Evolutionary conservation across 2,797 vertebrate genomes (phyloP).

Genomic region (Oophaga sylvatica): DNA sequence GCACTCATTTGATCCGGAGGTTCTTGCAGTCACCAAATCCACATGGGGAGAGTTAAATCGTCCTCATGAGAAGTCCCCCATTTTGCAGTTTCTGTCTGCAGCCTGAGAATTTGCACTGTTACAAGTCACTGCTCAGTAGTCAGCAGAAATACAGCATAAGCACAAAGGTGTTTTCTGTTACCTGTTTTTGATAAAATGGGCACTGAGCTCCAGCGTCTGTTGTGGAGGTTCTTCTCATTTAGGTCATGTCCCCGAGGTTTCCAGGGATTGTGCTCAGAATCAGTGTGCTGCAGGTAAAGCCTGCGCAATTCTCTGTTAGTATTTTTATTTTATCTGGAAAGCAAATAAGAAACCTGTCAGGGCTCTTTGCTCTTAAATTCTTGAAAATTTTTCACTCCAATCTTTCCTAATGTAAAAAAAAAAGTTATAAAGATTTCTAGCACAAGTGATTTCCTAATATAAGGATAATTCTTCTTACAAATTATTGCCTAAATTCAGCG

Average conservation of each 20-base stretch:
- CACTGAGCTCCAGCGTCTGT: not conserved
- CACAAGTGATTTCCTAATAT: not conserved
- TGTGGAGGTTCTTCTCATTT: not conserved
- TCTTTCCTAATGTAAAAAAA: not conserved
- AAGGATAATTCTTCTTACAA: not conserved
- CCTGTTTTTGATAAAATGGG: constrained; percentile 25
- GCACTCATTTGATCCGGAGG: not conserved
- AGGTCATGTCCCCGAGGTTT: not conserved
- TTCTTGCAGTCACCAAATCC: not conserved
- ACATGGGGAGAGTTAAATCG: not conserved
- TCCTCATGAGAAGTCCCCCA: not conserved
- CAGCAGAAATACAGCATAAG: constrained; percentile 5
- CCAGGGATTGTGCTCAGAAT: not conserved
- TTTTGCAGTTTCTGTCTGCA: constrained; percentile 9
- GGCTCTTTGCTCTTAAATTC: not conserved
- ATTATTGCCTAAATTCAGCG: not conserved
- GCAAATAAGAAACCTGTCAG: not conserved
- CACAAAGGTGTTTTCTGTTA: constrained; percentile 38
- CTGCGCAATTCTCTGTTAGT: not conserved
- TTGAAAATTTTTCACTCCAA: not conserved
- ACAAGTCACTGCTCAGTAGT: constrained; percentile 7
- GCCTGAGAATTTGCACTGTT: not conserved
- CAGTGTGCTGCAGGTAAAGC: constrained; percentile 22
- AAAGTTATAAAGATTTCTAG: not conserved
- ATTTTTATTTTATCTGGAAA: not conserved